These are phyloP conservation scores for Apostichopus parvimensis DNA, from an alignment of 35 echinoderm and acorn worm genomes.

Conservation along the genomic window DNA sequence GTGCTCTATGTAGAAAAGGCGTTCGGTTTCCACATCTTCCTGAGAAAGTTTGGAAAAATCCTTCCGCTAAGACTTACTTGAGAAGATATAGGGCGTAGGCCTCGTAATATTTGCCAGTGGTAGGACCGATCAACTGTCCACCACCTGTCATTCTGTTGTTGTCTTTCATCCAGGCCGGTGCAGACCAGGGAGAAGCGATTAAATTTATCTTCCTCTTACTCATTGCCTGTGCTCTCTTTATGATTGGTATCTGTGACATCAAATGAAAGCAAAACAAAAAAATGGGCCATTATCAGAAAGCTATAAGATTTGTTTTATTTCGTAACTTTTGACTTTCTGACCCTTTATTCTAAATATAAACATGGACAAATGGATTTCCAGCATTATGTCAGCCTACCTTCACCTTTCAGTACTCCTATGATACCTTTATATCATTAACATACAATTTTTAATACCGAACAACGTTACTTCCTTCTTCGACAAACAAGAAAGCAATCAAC, in stretches of 20 bases:
- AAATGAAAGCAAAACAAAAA: too few relatives aligned
- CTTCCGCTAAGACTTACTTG: constrained; percentile 71
- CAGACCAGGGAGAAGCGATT: constrained; percentile 87
- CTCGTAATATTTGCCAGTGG: constrained; percentile 87
- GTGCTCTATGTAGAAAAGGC: rapidly evolving
- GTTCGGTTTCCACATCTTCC: too few relatives aligned
- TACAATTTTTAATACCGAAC: too few relatives aligned
- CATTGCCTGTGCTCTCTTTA: constrained; percentile 71
- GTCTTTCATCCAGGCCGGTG: constrained; percentile 94
- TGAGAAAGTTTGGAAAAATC: too few relatives aligned
- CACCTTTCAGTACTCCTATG: too few relatives aligned
- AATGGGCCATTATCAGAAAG: too few relatives aligned
- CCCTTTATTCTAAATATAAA: too few relatives aligned
- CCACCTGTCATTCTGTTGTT: constrained; percentile 71
- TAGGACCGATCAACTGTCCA: constrained; percentile 68
- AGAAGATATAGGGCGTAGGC: constrained; percentile 87
- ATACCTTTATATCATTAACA: too few relatives aligned
- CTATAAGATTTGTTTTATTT: too few relatives aligned
- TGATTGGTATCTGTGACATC: constrained; percentile 71
- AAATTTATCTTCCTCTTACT: constrained; percentile 63
- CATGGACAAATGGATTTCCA: not conserved
- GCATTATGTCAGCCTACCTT: not conserved
- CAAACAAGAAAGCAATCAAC: too few relatives aligned
- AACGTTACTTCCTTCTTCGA: too few relatives aligned
- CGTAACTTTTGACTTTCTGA: too few relatives aligned